Evolutionary conservation across 2,797 vertebrate genomes (phyloP).

Genomic region (Vipera ursinii): DNA sequence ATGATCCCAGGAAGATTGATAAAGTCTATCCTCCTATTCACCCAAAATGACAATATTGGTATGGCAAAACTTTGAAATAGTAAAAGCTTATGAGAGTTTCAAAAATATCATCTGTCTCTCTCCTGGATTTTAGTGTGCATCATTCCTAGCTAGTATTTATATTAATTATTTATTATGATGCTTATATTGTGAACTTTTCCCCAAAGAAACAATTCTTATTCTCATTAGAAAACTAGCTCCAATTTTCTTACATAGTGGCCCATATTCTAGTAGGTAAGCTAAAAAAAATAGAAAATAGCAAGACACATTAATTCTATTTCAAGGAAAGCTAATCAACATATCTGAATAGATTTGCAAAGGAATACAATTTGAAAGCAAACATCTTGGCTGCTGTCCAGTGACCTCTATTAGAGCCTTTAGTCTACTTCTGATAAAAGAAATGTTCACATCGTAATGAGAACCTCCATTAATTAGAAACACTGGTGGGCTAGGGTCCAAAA

Average conservation of each 20-base stretch:
- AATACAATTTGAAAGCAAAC: conserved; percentile 28
- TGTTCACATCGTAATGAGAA: conserved; percentile 10
- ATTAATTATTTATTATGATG: not conserved
- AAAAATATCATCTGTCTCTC: not conserved
- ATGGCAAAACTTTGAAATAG: not conserved
- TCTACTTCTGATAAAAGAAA: conserved; percentile 23
- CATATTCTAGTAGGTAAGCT: not conserved
- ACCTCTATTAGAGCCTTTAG: conserved; percentile 19
- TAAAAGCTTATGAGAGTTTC: not conserved
- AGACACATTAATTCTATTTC: conserved; percentile 1
- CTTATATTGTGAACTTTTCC: not conserved
- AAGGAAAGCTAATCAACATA: conserved; percentile 13
- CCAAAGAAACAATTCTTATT: not conserved
- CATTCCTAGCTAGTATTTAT: not conserved
- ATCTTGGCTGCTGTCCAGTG: conserved; percentile 7
- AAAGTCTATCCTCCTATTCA: not conserved
- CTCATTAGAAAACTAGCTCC: not conserved
- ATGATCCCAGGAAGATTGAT: not conserved
- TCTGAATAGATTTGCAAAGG: not conserved
- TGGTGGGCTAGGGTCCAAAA: not conserved
- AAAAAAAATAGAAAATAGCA: not conserved
- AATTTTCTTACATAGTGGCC: not conserved
- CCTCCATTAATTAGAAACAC: conserved; percentile 15
- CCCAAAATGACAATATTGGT: not conserved
- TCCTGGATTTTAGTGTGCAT: not conserved